Evolutionary conservation across 2,797 vertebrate genomes (phyloP).

Genomic region (Rhadinocentrus ornatus): DNA sequence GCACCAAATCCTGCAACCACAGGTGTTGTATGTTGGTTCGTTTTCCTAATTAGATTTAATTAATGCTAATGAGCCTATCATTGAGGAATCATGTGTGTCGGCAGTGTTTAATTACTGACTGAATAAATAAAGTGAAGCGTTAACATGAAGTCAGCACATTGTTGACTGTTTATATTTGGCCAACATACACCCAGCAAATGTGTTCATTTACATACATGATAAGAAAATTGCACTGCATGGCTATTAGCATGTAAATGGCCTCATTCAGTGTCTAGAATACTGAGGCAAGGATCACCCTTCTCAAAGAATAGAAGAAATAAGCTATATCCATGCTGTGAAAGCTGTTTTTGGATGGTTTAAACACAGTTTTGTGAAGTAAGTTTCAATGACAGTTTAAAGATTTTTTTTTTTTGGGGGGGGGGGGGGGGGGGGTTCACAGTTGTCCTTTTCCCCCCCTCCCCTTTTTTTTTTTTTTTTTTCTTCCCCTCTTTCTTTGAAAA

Average conservation of each 20-base stretch:
- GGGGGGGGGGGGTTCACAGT: no score
- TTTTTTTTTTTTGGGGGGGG: no score
- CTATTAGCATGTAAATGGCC: constrained; percentile 78
- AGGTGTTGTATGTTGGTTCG: constrained; percentile 62
- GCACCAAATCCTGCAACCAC: constrained; percentile 36
- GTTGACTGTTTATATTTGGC: constrained; percentile 71
- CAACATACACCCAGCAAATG: constrained; percentile 55
- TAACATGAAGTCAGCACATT: constrained; percentile 73
- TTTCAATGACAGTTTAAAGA: constrained; percentile 19
- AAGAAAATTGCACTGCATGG: constrained; percentile 63
- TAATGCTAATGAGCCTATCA: constrained; percentile 77
- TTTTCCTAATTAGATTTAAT: constrained; percentile 72
- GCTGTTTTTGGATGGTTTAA: constrained; percentile 39
- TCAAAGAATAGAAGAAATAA: constrained; percentile 38
- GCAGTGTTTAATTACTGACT: constrained; percentile 78
- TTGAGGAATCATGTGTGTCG: constrained; percentile 64
- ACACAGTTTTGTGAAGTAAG: constrained; percentile 28
- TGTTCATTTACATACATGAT: constrained; percentile 78
- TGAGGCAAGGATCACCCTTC: constrained; percentile 59
- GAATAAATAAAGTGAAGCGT: constrained; percentile 70
- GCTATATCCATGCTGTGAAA: constrained; percentile 17
- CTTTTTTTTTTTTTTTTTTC: no score
- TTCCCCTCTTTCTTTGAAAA: no score
- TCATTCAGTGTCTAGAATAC: constrained; percentile 53
- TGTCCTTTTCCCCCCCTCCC: no score